phyloP scores from a whole-genome alignment of 2,888 invertebrate genomes.

The Andrena praecox region DNA sequence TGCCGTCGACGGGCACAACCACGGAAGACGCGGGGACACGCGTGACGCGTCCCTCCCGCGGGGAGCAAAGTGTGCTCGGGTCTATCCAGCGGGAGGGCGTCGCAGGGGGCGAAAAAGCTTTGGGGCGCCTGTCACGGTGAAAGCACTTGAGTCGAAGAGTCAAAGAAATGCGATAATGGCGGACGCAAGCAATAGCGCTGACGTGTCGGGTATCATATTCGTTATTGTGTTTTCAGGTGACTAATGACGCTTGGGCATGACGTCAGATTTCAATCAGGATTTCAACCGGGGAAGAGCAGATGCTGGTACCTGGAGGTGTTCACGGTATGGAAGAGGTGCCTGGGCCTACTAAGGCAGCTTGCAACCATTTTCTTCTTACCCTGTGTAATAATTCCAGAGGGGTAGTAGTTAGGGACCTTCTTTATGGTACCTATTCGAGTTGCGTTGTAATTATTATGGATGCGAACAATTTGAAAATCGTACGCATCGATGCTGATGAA shows the following conservation, averaged over 20 bases:
- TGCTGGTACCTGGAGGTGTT: background rate
- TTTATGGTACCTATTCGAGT: too few species aligned
- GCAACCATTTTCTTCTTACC: too few species aligned
- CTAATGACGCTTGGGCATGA: background rate
- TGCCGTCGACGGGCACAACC: background rate
- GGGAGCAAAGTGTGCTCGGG: slow-evolving; percentile 13
- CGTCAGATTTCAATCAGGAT: background rate
- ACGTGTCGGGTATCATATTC: background rate
- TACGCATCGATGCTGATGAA: too few species aligned
- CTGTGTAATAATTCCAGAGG: too few species aligned
- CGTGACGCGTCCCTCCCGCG: background rate
- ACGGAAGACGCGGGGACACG: slow-evolving; percentile 8
- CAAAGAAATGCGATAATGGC: slow-evolving; percentile 17
- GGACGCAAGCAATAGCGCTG: slow-evolving; percentile 8
- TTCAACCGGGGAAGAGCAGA: background rate
- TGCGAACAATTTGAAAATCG: too few species aligned
- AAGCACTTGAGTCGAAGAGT: slow-evolving; percentile 27
- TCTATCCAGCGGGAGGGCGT: slow-evolving; percentile 19
- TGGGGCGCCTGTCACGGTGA: slow-evolving; percentile 1
- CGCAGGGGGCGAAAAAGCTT: slow-evolving; percentile 9
- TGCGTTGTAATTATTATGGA: too few species aligned
- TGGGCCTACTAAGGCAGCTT: too few species aligned
- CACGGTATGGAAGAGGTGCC: background rate
- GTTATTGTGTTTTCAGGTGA: background rate
- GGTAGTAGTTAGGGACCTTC: too few species aligned